Base-by-base conservation (phyloP, 2,113 vertebrate genomes). In the Drymodes brunneopygia region DNA sequence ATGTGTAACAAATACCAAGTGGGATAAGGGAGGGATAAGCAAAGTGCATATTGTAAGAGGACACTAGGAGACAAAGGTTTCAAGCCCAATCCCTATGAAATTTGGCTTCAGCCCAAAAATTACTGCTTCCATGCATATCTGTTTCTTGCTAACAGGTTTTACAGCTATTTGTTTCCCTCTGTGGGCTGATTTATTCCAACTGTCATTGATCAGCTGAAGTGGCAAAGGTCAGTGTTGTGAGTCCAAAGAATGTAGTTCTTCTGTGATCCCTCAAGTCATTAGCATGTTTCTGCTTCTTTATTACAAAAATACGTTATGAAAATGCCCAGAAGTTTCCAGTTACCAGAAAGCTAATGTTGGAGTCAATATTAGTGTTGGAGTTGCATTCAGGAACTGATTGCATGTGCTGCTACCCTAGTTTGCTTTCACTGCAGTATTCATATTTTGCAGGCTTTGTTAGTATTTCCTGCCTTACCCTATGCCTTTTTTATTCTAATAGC, bases 331-430 rank as follows among this genome's bases (percentile, higher is more conserved):
- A 85, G 33, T 82, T 94, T 87, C 58, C 74, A 67, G 35, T 81
- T 86, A 45, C 69, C 54, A 90, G 86, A 89, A 72, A 90, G 60
- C 77, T 81, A 10, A 66, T 65, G 45, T 48, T 90, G 72, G 88
- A 75, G 51, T 74, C 78, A 88, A 64, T n/a, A n/a, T n/a, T n/a
- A n/a, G n/a, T n/a, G n/a, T n/a, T n/a, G n/a, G n/a, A n/a, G n/a
- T n/a, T n/a, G 50, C 42, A 24, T 95, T 85, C 67, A 80, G 75
- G 80, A 94, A n/a, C 2, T 45, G 44, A 82, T 87, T 95, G 95
- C 94, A 94, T 95, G 91, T 95, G 87, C 79, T 95, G 87, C 79
- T 65, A 11, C 87, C 62, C 83, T 66, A 83, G 56, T 95, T 96
- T 93, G 74, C 67, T 94, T 91, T 84, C 72, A 58, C 92, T 81